Conservation (phyloP, 1,140 invertebrate species). For the Berghia stephanieae region DNA sequence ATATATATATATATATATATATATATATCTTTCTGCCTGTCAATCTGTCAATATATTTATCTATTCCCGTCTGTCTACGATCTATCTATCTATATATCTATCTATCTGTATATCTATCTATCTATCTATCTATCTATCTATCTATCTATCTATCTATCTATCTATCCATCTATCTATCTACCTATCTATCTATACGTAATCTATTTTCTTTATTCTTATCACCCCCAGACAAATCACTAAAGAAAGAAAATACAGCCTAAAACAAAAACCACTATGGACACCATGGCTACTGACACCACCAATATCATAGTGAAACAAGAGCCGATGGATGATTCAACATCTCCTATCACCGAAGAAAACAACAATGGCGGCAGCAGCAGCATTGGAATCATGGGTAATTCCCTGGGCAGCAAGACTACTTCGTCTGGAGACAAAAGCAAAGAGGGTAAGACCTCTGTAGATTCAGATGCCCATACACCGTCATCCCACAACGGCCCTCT, state of each 20-base stretch:
- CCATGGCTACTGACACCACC: background rate
- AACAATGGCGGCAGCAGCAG: background rate
- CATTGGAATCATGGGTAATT: background rate
- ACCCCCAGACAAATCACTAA: background rate
- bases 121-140: background rate
- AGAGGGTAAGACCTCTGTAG: too few species aligned
- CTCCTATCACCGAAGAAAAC: background rate
- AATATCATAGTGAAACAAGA: background rate
- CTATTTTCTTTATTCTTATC: background rate
- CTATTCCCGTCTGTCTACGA: background rate
- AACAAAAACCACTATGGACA: background rate
- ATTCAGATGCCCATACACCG: too few species aligned
- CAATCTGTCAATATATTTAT: background rate
- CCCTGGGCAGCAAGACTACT: background rate
- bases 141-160: background rate
- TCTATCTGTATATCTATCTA: background rate
- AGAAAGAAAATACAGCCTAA: background rate
- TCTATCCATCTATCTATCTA: too few species aligned
- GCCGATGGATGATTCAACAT: slow-evolving; percentile 6
- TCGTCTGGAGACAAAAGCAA: too few species aligned
- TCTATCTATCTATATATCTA: background rate
- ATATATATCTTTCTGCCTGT: background rate
- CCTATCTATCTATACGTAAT: background rate
- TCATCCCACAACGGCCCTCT: background rate
- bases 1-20: background rate